Base-by-base conservation (phyloP, 2,888 invertebrate genomes). In the Xanthorhoe designata region DNA sequence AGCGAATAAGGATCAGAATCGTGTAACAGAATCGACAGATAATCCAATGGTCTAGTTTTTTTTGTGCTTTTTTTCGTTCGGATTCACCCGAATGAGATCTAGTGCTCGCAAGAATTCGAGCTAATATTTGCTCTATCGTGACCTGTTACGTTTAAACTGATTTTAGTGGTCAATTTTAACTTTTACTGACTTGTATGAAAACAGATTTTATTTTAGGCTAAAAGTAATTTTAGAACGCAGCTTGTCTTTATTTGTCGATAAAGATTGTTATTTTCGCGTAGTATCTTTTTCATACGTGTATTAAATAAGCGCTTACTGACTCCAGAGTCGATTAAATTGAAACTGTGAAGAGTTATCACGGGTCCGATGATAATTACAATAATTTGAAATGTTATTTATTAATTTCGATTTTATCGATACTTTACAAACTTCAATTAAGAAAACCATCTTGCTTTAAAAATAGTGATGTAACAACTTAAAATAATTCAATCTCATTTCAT, bases 81-180 rank as follows among this genome's bases (percentile, higher is more conserved):
- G 70, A 72, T 76, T 77, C 75, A 73, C 73, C 69, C 72, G 73
- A 65, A 71, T 69, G 74, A 74, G 74, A 76, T 78, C 75, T 73
- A 78, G 78, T 73, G 76, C 74, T 67, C 73, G 70, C 38, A 45
- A 55, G 58, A 73, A 75, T 80, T 75, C 72, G 68, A 76, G 76
- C 80, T 78, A 80, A 82, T 80, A 79, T 80, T 80, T 78, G 77
- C 71, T 66, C 75, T 77, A 64, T 71, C 66, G 66, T 68, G 73
- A 72, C 74, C 71, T 71, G 69, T 74, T 74, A 50, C 42, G 42
- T 17, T 61, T 35, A 42, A n/a, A 32, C 45, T 13, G 62, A 60
- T 56, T 60, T 59, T 42, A 49, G 45, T 38, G 35, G 35, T 38
- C 35, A 38, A 10, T 38, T 38, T 38, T 38, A 10, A 38, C 35